Evolutionary conservation across 2,888 invertebrate genomes (phyloP).

Genomic region (Drosophila rubida): DNA sequence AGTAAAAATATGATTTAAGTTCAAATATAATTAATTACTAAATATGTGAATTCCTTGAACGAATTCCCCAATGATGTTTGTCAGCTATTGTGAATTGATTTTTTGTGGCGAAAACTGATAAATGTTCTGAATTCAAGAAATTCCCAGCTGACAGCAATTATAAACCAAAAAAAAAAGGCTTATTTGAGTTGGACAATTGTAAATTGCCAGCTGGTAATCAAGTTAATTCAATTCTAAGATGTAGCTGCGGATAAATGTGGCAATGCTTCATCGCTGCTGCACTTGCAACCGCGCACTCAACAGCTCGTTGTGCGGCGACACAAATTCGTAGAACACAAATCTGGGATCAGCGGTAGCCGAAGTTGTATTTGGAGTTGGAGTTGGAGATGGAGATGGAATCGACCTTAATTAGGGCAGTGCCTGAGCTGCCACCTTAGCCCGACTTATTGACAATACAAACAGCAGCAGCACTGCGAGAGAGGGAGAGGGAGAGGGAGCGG

Average conservation of each 20-base stretch:
- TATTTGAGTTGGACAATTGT: too few species aligned
- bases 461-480: neutral
- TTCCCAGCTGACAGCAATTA: neutral
- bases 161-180: too few species aligned
- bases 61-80: neutral
- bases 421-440: conserved; percentile 47
- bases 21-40: neutral
- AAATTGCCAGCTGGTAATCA: neutral
- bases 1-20: too few species aligned
- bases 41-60: neutral
- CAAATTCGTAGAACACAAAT: conserved; percentile 12
- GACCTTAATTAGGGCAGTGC: conserved; percentile 57
- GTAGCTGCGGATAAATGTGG: neutral
- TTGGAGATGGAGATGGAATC: conserved; percentile 29
- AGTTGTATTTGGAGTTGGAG: neutral
- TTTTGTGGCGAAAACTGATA: neutral
- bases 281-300: conserved; percentile 10
- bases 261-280: conserved; percentile 4
- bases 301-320: conserved; percentile 14
- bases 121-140: neutral
- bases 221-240: neutral
- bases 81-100: neutral
- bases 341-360: conserved; percentile 3
- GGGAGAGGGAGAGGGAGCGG: conserved; percentile 8
- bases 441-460: conserved; percentile 45